phyloP scores from a whole-genome alignment of 2,888 invertebrate genomes.

The Odiellus spinosus region DNA sequence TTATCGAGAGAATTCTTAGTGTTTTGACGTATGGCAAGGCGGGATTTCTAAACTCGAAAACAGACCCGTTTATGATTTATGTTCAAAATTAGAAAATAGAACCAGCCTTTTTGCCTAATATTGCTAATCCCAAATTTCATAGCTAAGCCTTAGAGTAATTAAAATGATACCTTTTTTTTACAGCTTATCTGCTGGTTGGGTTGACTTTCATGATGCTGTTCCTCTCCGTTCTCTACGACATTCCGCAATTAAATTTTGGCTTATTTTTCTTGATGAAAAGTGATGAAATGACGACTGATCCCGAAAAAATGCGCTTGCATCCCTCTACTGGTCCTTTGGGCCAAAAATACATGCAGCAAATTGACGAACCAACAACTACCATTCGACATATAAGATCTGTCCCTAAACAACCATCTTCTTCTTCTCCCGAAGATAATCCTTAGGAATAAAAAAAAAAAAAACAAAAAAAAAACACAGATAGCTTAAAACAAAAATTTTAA shows the following conservation, averaged over 20 bases:
- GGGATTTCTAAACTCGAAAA: too few species aligned
- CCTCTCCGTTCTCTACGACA: conserved; percentile 69
- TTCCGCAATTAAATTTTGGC: conserved; percentile 70
- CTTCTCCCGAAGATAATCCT: conserved; percentile 18
- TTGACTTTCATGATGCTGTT: conserved; percentile 69
- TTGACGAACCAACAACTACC: conserved; percentile 16
- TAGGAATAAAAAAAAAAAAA: too few species aligned
- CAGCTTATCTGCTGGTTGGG: conserved; percentile 63
- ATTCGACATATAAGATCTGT: conserved; percentile 17
- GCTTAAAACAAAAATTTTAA: too few species aligned
- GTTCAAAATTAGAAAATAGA: too few species aligned
- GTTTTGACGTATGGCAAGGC: too few species aligned
- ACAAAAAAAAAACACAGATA: too few species aligned
- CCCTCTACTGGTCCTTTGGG: conserved; percentile 14
- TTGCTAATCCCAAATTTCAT: too few species aligned
- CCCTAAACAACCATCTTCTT: conserved; percentile 13
- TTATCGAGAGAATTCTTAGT: too few species aligned
- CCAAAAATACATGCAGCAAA: conserved; percentile 16
- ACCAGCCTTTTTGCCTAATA: too few species aligned
- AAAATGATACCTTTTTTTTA: too few species aligned
- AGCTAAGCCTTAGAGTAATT: too few species aligned
- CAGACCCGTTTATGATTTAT: too few species aligned
- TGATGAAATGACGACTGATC: conserved; percentile 28
- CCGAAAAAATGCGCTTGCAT: conserved; percentile 16
- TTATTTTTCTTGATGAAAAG: conserved; percentile 51